Evolutionary conservation across 2,888 invertebrate genomes (phyloP).

Genomic region (Gari tellinella): DNA sequence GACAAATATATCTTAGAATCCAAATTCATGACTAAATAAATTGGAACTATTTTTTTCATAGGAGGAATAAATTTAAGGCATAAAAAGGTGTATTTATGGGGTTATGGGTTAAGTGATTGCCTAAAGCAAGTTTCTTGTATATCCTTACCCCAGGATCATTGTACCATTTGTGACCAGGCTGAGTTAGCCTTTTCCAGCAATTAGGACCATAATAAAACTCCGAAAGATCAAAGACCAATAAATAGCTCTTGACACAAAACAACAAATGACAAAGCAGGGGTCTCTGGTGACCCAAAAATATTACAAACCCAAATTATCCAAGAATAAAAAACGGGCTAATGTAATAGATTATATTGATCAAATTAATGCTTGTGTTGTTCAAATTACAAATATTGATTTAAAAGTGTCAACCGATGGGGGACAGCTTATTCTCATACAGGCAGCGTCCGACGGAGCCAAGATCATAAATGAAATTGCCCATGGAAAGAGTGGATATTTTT

Average conservation of each 20-base stretch:
- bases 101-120: no score
- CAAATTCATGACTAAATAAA: no score
- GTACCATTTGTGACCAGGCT: neutral
- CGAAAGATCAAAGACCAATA: slow-evolving; percentile 51
- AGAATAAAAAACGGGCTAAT: slow-evolving; percentile 57
- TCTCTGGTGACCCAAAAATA: slow-evolving; percentile 54
- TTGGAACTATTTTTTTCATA: no score
- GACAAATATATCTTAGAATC: no score
- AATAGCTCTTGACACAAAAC: slow-evolving; percentile 41
- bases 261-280: slow-evolving; percentile 32
- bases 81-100: no score
- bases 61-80: no score
- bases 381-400: slow-evolving; percentile 50
- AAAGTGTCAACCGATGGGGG: slow-evolving; percentile 41
- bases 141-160: no score
- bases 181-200: slow-evolving; percentile 21
- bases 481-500: no score
- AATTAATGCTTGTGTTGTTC: slow-evolving; percentile 52
- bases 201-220: slow-evolving; percentile 29
- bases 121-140: no score
- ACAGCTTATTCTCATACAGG: no score
- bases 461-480: no score
- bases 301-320: slow-evolving; percentile 54
- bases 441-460: no score
- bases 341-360: slow-evolving; percentile 61